Conservation (phyloP, 2,888 invertebrate species). For the Hemaris fuciformis region DNA sequence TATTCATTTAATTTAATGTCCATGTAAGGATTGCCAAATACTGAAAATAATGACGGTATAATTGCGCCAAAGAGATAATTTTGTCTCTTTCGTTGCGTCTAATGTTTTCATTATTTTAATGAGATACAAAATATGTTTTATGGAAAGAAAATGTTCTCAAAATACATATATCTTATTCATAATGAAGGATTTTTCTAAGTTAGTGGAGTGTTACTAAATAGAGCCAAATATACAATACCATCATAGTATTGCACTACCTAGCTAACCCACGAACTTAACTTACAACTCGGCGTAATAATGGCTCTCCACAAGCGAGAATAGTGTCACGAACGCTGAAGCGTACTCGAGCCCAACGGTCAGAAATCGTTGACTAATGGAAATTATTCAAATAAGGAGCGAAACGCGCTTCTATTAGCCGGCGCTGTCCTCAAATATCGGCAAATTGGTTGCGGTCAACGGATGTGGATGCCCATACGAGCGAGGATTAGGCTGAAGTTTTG, state of each 20-base stretch:
- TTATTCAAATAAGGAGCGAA: constrained; percentile 43
- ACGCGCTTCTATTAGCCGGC: constrained; percentile 28
- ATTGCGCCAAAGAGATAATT: no score
- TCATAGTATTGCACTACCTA: background rate
- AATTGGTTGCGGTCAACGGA: constrained; percentile 34
- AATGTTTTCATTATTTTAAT: no score
- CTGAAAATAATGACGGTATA: no score
- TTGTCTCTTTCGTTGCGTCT: no score
- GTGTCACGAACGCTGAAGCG: background rate
- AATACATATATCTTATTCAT: no score
- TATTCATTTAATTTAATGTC: no score
- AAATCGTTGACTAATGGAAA: constrained; percentile 40
- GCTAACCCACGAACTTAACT: background rate
- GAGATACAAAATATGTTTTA: no score
- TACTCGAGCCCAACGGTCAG: constrained; percentile 1
- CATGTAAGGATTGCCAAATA: no score
- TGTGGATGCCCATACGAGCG: constrained; percentile 19
- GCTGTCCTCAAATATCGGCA: constrained; percentile 38
- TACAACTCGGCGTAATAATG: background rate
- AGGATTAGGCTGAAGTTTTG: background rate
- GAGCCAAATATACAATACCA: no score
- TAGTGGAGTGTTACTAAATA: no score
- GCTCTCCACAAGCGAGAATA: background rate
- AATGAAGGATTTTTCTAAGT: no score
- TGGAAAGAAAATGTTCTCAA: no score